Evolutionary conservation across 2,113 vertebrate genomes (phyloP), one percentile per base, ranked within the genome.

Genomic region (Theristicus caerulescens): DNA sequence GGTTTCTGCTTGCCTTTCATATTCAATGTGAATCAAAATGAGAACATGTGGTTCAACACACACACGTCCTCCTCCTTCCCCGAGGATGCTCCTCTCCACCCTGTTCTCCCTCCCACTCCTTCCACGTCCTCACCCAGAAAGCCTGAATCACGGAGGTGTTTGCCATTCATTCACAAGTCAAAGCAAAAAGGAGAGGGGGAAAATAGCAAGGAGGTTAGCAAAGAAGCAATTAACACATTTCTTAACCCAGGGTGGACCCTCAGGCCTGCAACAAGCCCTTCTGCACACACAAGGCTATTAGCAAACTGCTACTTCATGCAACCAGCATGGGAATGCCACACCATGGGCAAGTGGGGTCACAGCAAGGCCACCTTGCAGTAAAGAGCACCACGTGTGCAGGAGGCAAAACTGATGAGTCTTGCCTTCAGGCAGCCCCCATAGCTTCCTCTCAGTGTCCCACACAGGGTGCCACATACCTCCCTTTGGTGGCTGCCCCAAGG

Each of bases 1-100:
- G 83, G 85, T 97, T 97, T 96, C 90, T 96, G 93, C 93, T 96
- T 86, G 86, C 93, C 55, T 93, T 97, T 97, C 77, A n/a, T 93
- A 79, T 78, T 90, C 84, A 82, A 12, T 49, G 74, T 0, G 20
- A 96, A 91, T 94, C 72, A 77, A 94, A 94, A 82, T 66, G 86
- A 92, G 92, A 97, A 89, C 83, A 90, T 34, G 91, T 25, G 25
- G 71, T 64, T 86, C 73, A 57, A 57, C 92, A 93, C 70, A 34
- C n/a, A 19, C 58, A 29, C 18, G 1, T 32, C 38, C 0, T 32
- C 70, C 76, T 73, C 81, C 81, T 61, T 67, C 58, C 66, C 74
- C 0, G 3, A 66, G 79, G 83, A 49, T 51, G 42, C 40, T 27
- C 22, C 47, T 36, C 57, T 74, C 46, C 0, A 2, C 44, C 64